Percentiles rank a stretch among this genome's conserved stretches.
Conservation (phyloP, 2,888 invertebrate genomes). For the Ceramica pisi region DNA sequence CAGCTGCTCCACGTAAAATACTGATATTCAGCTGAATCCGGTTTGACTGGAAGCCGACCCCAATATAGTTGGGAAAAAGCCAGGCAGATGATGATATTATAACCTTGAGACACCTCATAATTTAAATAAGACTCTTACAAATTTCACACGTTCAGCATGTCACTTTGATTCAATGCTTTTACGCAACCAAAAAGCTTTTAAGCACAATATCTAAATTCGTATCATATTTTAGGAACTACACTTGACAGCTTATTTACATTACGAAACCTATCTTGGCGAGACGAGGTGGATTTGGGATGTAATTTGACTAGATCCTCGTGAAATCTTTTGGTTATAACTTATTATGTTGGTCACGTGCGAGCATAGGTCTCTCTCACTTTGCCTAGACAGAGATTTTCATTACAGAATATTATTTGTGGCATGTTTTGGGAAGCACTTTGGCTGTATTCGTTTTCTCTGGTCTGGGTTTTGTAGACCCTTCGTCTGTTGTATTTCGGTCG, state of each 20-base stretch:
- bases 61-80: too few species aligned
- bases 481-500: not conserved
- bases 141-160: constrained; percentile 8
- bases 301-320: constrained; percentile 52
- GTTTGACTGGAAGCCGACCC: too few species aligned
- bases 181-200: constrained; percentile 40
- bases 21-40: too few species aligned
- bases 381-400: constrained; percentile 51
- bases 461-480: not conserved
- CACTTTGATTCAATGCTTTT: constrained; percentile 36
- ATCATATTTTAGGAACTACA: constrained; percentile 39
- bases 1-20: too few species aligned
- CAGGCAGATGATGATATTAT: too few species aligned
- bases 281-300: constrained; percentile 45
- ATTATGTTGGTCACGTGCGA: constrained; percentile 57
- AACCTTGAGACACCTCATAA: not conserved
- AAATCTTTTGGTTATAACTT: constrained; percentile 45
- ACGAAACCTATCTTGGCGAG: constrained; percentile 35
- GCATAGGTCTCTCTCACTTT: constrained; percentile 33
- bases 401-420: constrained; percentile 48
- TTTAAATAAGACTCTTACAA: not conserved
- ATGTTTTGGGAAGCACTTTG: constrained; percentile 33
- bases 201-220: constrained; percentile 10
- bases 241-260: constrained; percentile 48
- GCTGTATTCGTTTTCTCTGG: constrained; percentile 11